phyloP scores from a whole-genome alignment of 2,888 invertebrate genomes.

The Helleia helle region DNA sequence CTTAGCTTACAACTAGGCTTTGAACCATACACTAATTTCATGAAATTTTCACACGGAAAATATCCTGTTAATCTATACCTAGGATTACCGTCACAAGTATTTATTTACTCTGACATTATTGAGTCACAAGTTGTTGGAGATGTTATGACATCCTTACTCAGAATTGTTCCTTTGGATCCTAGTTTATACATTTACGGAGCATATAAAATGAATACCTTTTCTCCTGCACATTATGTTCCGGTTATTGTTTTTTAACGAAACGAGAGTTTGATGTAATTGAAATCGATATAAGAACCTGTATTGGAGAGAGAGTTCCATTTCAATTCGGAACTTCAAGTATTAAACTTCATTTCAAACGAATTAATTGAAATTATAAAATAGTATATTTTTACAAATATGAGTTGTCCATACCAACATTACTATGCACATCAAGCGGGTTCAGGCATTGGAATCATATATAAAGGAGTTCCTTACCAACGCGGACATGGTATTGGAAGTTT shows the following conservation, averaged over 20 bases:
- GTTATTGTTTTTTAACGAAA: conserved; percentile 27
- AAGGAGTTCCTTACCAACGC: not conserved
- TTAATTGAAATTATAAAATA: conserved; percentile 18
- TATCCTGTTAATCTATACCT: conserved; percentile 15
- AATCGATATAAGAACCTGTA: conserved; percentile 30
- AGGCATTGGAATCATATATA: not conserved
- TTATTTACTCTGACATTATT: conserved; percentile 15
- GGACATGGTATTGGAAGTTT: not conserved
- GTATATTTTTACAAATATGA: conserved; percentile 9
- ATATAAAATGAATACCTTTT: conserved; percentile 24
- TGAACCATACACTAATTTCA: conserved; percentile 4
- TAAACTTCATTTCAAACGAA: conserved; percentile 24
- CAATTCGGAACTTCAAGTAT: conserved; percentile 26
- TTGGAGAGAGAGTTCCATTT: conserved; percentile 25
- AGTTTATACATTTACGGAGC: conserved; percentile 22
- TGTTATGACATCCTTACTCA: conserved; percentile 22
- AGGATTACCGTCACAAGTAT: conserved; percentile 21
- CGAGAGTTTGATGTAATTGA: conserved; percentile 28
- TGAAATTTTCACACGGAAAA: not conserved
- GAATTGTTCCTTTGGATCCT: conserved; percentile 23
- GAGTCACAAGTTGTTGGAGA: conserved; percentile 19
- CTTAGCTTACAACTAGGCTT: no score
- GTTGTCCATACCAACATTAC: conserved; percentile 24
- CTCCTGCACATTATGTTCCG: conserved; percentile 24
- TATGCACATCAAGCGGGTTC: conserved; percentile 20